Evolutionary conservation across 92 coral and sea anemone species (phyloP).

Genomic region (Porites rus): DNA sequence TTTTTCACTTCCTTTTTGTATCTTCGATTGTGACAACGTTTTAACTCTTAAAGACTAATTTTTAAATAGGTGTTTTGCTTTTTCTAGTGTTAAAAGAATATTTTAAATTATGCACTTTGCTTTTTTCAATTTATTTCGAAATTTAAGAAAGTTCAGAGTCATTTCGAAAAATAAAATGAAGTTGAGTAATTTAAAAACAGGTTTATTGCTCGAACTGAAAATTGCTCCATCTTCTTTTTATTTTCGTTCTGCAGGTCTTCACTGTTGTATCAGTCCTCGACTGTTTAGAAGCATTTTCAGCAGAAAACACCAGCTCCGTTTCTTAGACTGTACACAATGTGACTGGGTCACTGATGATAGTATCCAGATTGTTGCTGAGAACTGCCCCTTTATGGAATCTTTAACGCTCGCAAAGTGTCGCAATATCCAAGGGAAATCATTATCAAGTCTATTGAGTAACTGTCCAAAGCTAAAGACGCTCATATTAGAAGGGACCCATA

Average conservation of each 20-base stretch:
- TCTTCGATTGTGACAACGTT: too few species aligned
- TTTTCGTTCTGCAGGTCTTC: constrained; percentile 54
- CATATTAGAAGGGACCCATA: constrained; percentile 69
- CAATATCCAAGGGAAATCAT: constrained; percentile 71
- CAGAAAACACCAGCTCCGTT: constrained; percentile 66
- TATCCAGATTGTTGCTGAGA: constrained; percentile 59
- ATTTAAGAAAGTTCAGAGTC: too few species aligned
- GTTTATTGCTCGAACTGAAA: not conserved
- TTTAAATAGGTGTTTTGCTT: too few species aligned
- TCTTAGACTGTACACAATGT: constrained; percentile 74
- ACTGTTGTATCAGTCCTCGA: constrained; percentile 55
- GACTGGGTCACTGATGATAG: constrained; percentile 74
- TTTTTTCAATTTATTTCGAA: too few species aligned
- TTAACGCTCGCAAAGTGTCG: constrained; percentile 67
- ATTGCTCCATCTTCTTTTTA: not conserved
- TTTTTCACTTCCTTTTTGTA: too few species aligned
- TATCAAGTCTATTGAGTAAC: constrained; percentile 42
- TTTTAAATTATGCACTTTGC: too few species aligned
- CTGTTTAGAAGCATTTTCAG: constrained; percentile 48
- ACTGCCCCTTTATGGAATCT: constrained; percentile 69
- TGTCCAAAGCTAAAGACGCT: constrained; percentile 63
- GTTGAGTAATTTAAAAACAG: too few species aligned
- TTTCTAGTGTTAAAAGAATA: too few species aligned
- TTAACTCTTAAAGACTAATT: too few species aligned
- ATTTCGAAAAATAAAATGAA: too few species aligned